A percentile compares a stretch with the other conserved stretches of the same genome.
Evolutionary conservation across 92 coral and sea anemone genomes (phyloP).

Genomic region (Pocillopora grandis): DNA sequence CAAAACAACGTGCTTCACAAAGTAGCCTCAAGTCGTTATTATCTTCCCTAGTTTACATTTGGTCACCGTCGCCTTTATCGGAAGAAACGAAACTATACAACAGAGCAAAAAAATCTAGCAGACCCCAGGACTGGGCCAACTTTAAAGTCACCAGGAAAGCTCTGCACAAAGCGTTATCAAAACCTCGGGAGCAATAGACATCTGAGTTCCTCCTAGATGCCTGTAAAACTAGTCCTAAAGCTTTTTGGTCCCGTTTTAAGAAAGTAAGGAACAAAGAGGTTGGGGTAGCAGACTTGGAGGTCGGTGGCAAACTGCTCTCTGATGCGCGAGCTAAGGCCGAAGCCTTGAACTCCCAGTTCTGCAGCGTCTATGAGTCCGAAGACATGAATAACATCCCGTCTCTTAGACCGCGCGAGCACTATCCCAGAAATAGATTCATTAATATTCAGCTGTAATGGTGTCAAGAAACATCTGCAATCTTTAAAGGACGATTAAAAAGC

Average conservation of each 20-base stretch:
- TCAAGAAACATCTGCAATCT: no score
- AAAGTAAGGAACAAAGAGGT: not conserved
- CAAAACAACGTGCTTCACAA: no score
- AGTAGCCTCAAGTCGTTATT: not conserved
- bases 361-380: no score
- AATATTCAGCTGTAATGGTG: no score
- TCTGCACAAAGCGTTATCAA: not conserved
- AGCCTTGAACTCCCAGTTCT: no score
- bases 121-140: not conserved
- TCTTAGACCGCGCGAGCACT: no score
- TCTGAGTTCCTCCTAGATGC: slow-evolving; percentile 2
- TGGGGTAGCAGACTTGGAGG: not conserved
- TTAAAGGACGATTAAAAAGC: no score
- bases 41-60: not conserved
- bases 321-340: no score
- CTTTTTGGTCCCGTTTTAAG: not conserved
- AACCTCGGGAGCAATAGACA: not conserved
- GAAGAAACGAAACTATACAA: not conserved
- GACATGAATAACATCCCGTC: no score
- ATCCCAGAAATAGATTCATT: no score
- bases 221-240: not conserved
- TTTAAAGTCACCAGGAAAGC: not conserved
- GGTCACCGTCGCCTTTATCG: not conserved
- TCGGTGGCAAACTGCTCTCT: no score
- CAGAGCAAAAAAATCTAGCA: not conserved